Base-by-base conservation (phyloP, 2,113 vertebrate genomes). In the Aphelocoma coerulescens region DNA sequence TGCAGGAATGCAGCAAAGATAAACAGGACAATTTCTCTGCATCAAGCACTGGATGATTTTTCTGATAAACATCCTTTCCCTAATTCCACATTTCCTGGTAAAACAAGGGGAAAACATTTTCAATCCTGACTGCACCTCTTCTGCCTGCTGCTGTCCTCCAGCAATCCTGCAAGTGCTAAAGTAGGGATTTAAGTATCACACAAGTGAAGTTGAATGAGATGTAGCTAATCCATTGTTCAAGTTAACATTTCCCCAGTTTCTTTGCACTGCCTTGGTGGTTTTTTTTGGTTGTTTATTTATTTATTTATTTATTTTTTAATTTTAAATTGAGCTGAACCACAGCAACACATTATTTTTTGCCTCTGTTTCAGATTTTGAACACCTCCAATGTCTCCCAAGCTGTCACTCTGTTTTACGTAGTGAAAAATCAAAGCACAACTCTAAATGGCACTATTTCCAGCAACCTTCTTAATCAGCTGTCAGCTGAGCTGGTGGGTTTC, bases 401-500 rank as follows among this genome's bases (percentile, higher is more conserved):
- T 44, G 99, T 99, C 94, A 99, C 99, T 54, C 76, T 99, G 97
- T 98, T 99, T 96, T 99, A 99, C 16, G 97, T 98, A 84, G 99
- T 99, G 96, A 98, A 93, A 96, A 99, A 99, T 91, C 98, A 98
- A 94, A 99, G 98, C 89, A 95, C 96, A 52, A 97, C 98, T 83
- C 98, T 99, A 92, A 99, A 99, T 27, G 99, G 99, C 89, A 99
- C 99, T 0, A 92, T 97, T 61, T 98, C 99, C 97, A 99, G 99
- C 98, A 99, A 98, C 96, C 98, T 99, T 63, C 99, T 99, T 72
- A 98, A 98, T 96, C 98, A 98, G 96, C 98, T 99, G 93, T 99
- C 99, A 4, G 99, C 99, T n/a, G 99, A 99, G 97, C 97, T 99
- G 95, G 99, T 99, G 94, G 99, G 99, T 82, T 99, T 99, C 98